Evolutionary conservation across 2,113 vertebrate species (phyloP), one percentile per base, ranked within the genome.

Genomic region (Scytalopus superciliaris): DNA sequence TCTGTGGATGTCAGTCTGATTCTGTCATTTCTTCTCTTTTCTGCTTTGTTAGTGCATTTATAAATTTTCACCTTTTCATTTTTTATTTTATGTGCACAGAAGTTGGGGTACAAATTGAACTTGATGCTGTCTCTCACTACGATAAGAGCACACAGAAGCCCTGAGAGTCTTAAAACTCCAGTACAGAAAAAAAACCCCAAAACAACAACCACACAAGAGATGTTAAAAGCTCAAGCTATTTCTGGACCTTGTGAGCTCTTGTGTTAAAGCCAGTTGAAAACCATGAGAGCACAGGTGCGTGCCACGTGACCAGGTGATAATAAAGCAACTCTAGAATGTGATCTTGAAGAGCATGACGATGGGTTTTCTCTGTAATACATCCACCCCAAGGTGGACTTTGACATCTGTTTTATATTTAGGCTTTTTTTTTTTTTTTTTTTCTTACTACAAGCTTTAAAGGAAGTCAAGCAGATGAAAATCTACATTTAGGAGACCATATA

Each of bases 291-390:
- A 89, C 97, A 98, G 97, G 97, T 98, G 97, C 50, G 94, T 7
- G 5, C 96, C 98, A 98, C 95, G 98, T 98, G 97, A 97, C 90
- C 92, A 96, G 90, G 96, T 97, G 95, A 96, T 88, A 94, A 94
- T 81, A 95, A 90, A 95, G 89, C 68, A 96, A 97, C 78, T 62
- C 68, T 87, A 95, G 53, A 81, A 97, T 6, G 35, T 18, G 62
- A 97, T 95, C 82, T 95, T 95, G 96, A 97, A 79, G 93, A 95
- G 77, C 55, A 67, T 53, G 82, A 90, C 89, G 70, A 89, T 77
- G 63, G 45, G 97, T 94, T 95, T 66, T 88, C 78, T 96, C 87
- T 92, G 94, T 96, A 96, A 97, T 87, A 94, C 87, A 96, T 94
- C 94, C 84, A 96, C 94, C 82, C 74, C 69, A 87, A 94, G 49